phyloP scores from a whole-genome alignment of 1,140 invertebrate genomes.

The Chlorops oryzae region DNA sequence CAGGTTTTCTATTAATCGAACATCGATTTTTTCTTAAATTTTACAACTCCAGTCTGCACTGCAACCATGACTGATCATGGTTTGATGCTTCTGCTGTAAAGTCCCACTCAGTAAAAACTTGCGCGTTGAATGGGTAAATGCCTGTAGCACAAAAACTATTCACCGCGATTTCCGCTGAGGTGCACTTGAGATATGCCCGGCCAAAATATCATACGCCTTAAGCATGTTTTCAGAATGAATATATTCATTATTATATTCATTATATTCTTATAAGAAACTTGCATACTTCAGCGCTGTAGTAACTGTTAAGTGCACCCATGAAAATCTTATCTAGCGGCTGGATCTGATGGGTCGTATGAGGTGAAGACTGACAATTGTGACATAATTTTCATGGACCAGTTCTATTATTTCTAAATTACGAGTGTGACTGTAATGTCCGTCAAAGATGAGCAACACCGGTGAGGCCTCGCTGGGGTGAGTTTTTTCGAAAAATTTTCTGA shows the following conservation, averaged over 20 bases:
- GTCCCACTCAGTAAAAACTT: background rate
- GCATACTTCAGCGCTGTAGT: slow-evolving; percentile 17
- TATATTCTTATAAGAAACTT: too few relatives aligned
- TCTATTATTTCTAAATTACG: background rate
- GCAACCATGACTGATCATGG: background rate
- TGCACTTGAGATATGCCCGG: background rate
- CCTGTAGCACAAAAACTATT: background rate
- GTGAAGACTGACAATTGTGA: slow-evolving; percentile 16
- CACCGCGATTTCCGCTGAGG: background rate
- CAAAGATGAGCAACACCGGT: background rate
- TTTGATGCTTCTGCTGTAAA: background rate
- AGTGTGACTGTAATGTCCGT: too few relatives aligned
- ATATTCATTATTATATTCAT: too few relatives aligned
- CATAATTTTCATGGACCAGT: background rate
- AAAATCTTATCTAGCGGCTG: slow-evolving; percentile 32
- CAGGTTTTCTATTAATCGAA: too few relatives aligned
- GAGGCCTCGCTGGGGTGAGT: background rate
- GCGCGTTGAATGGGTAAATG: background rate
- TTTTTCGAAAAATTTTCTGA: background rate
- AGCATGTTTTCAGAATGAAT: background rate
- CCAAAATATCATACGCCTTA: background rate
- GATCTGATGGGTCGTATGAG: slow-evolving; percentile 28
- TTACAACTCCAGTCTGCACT: too few relatives aligned
- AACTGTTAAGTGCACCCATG: slow-evolving; percentile 26
- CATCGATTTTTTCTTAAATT: too few relatives aligned